Evolutionary conservation across 2,113 vertebrate species (phyloP), one percentile per base, ranked within the genome.

Genomic region (Ptilonorhynchus violaceus): DNA sequence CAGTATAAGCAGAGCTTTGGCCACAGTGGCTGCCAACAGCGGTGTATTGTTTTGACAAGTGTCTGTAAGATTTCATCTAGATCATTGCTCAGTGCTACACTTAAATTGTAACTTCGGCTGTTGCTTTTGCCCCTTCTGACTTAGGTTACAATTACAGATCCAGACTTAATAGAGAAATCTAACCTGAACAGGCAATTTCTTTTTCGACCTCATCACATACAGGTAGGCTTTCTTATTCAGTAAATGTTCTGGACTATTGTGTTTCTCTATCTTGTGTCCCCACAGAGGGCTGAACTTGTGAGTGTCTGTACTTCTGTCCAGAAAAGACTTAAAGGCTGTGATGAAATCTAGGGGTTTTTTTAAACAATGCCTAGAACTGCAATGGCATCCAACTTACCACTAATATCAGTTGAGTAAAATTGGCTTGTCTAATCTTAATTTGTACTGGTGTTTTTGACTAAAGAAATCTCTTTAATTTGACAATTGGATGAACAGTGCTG

Each of bases 161-260:
- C 99, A 87, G 99, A 99, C 97, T 98, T 99, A 93, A 99, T 99
- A 95, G 99, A 99, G 98, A 99, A 99, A 97, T 99, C 99, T 55
- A 99, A 99, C 96, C 98, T 99, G 91, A 99, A 99, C 95, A 98
- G 99, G 46, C 99, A 99, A 97, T 99, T 99, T 97, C 99, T 99
- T 58, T 99, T 99, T 95, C 98, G 99, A 97, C 99, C 99, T 80
- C 98, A 98, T 93, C 99, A 99, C 89, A 99, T 99, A 98, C 99
- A 99, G 99, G 99, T 99, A 96, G 59, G 91, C 60, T 94, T 91
- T 84, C 42, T 83, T 79, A 16, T 30, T 62, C 39, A 70, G 2
- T 80, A 58, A n/a, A 22, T 41, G 76, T 88, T 70, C 25, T 85
- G 44, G 8, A 19, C 24, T 68, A 3, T 25, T 73, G 11, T 91